These are phyloP conservation scores for Acanthoscelides obtectus DNA, from an alignment of 2,888 invertebrate species.

Conservation along the genomic window DNA sequence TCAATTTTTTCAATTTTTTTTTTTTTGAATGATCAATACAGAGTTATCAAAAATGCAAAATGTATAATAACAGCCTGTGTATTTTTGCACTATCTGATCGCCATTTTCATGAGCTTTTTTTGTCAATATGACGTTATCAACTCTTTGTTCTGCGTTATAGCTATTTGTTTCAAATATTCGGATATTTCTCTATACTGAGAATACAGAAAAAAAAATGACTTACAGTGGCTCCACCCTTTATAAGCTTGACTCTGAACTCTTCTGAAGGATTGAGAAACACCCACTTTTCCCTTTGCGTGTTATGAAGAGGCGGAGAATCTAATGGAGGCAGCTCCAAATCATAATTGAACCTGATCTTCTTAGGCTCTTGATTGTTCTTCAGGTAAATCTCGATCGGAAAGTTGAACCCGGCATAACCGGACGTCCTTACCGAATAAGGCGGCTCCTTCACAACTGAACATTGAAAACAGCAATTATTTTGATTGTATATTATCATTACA, in stretches of 20 bases:
- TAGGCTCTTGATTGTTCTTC: slow-evolving; percentile 85
- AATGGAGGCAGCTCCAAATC: slow-evolving; percentile 78
- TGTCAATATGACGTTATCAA: too few species aligned
- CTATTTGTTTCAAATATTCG: too few species aligned
- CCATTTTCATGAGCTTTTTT: too few species aligned
- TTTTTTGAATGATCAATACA: too few species aligned
- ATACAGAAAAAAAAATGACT: slow-evolving; percentile 16
- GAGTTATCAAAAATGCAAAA: too few species aligned
- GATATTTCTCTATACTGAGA: too few species aligned
- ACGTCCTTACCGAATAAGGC: slow-evolving; percentile 84
- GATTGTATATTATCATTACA: too few species aligned
- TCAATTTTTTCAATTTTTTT: too few species aligned
- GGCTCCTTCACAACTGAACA: slow-evolving; percentile 83
- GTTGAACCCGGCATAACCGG: slow-evolving; percentile 93
- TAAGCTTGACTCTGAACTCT: slow-evolving; percentile 80
- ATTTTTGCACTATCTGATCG: too few species aligned
- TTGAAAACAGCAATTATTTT: background rate
- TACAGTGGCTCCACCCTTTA: slow-evolving; percentile 78
- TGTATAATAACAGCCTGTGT: too few species aligned
- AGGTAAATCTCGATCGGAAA: slow-evolving; percentile 87
- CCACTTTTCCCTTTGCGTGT: slow-evolving; percentile 73
- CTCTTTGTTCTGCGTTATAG: too few species aligned
- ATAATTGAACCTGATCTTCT: slow-evolving; percentile 77
- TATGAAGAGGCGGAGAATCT: slow-evolving; percentile 68
- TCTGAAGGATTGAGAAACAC: slow-evolving; percentile 82